A percentile compares a stretch with the other conserved stretches of the same genome.
These are phyloP conservation scores for Amphiprion ocellaris DNA, from an alignment of 2,113 vertebrate genomes.

Conservation along the genomic window DNA sequence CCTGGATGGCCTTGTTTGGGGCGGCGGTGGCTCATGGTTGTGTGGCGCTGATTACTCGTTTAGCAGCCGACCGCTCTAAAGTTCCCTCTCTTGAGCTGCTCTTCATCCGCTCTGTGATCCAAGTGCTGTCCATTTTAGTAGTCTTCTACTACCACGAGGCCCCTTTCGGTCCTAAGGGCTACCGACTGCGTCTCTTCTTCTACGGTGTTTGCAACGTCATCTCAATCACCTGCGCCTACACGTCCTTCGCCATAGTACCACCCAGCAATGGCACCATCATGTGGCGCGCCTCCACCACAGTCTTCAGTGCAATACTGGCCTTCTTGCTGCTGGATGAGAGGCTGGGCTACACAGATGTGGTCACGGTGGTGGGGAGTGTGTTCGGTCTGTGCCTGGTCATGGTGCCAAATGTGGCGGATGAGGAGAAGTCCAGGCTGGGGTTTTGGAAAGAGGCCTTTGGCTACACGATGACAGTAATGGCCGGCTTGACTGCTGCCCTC, in stretches of 20 bases:
- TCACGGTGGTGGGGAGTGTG: slow-evolving; percentile 92
- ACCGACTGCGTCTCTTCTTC: slow-evolving; percentile 94
- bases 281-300: slow-evolving; percentile 97
- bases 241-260: slow-evolving; percentile 97
- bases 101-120: slow-evolving; percentile 96
- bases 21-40: slow-evolving; percentile 95
- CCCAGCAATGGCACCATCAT: slow-evolving; percentile 97
- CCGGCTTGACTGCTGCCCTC: slow-evolving; percentile 95
- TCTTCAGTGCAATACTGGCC: slow-evolving; percentile 95
- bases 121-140: slow-evolving; percentile 92
- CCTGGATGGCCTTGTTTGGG: slow-evolving; percentile 93
- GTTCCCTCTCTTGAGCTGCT: slow-evolving; percentile 97
- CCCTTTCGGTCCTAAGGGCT: slow-evolving; percentile 95
- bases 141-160: slow-evolving; percentile 94
- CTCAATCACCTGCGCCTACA: slow-evolving; percentile 98
- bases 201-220: slow-evolving; percentile 97
- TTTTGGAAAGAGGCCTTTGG: slow-evolving; percentile 99
- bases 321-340: slow-evolving; percentile 96
- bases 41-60: slow-evolving; percentile 94
- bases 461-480: slow-evolving; percentile 97
- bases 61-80: slow-evolving; percentile 95
- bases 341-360: slow-evolving; percentile 90
- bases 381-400: slow-evolving; percentile 96
- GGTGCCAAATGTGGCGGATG: slow-evolving; percentile 94
- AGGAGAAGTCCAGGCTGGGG: slow-evolving; percentile 91